Conservation (phyloP, 2,797 vertebrate species). For the Tamandua tetradactyla region DNA sequence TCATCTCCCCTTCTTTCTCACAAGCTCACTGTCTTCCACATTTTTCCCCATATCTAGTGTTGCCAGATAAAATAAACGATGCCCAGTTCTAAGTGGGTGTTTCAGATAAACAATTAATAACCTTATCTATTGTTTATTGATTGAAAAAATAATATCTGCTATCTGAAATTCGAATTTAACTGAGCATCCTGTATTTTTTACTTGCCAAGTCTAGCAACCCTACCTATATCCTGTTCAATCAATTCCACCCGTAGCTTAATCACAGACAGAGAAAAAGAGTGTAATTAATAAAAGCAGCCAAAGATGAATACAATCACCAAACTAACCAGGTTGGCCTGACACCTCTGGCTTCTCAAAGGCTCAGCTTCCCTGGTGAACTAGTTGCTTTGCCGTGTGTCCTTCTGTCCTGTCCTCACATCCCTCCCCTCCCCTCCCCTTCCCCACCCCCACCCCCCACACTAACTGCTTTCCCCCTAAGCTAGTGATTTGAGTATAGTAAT, state of each 20-base stretch:
- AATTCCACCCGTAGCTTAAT: not conserved
- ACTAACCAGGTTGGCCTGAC: not conserved
- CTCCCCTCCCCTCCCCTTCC: no score
- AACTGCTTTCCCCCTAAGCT: not conserved
- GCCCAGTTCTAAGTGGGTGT: not conserved
- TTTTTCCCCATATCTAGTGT: not conserved
- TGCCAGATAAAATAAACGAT: not conserved
- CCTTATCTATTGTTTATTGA: not conserved
- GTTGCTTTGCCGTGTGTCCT: not conserved
- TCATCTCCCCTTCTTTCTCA: not conserved
- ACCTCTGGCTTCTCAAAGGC: not conserved
- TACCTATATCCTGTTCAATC: not conserved
- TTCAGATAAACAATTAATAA: not conserved
- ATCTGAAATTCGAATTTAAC: slow-evolving; percentile 52
- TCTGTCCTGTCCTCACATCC: not conserved
- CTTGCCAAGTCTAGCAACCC: slow-evolving; percentile 9
- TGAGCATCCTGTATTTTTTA: slow-evolving; percentile 2
- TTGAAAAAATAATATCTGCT: not conserved
- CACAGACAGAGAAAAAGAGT: not conserved
- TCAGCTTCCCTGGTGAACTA: not conserved
- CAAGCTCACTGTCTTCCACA: not conserved
- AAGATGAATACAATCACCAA: not conserved
- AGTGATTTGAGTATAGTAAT: not conserved
- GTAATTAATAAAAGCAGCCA: not conserved
- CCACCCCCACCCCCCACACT: no score